Base-by-base conservation (phyloP, 1,140 invertebrate genomes). In the Heliconius congener region DNA sequence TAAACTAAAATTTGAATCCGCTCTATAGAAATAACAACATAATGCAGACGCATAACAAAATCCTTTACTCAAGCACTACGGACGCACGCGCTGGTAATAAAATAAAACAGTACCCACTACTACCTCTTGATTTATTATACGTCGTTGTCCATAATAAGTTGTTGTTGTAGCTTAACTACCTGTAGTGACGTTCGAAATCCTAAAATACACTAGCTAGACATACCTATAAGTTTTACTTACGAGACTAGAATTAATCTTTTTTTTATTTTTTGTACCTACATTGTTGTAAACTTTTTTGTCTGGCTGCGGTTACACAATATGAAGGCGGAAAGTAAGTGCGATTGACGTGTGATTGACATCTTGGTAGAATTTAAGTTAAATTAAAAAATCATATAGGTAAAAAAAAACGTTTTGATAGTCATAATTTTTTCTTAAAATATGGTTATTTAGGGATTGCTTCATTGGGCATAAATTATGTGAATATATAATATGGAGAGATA, bases 81-180 rank as follows among this genome's bases (percentile, higher is more conserved):
- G 81, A 81, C 80, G 81, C 82, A 82, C 82, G 79, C 75, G 80
- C 71, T 73, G 60, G 78, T 79, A 83, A 90, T 92, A 91, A 91
- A 91, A 72, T 92, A 91, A 91, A 91, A 72, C 76, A 84, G 79
- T 76, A 83, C 78, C 84, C 83, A 85, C 80, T 73, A 85, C 80
- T 73, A 85, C 79, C 78, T 76, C 80, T 77, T 91, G 91, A 93
- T 92, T 93, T 90, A 93, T 92, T 77, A 84, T 80, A 73, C 74
- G 78, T 81, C 79, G 85, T 79, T 86, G 82, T 81, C 85, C 88
- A 92, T 92, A 90, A 87, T 89, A 92, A 91, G 87, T 86, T 88
- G 84, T 85, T 88, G 81, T 82, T 85, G 82, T 80, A 86, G 80
- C 83, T 77, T 84, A 82, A 83, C 84, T 85, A 86, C 85, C 84